A percentile compares a stretch with the other conserved stretches of the same genome.
Conservation (phyloP, 2,888 invertebrate genomes). For the Lumbricus terrestris region DNA sequence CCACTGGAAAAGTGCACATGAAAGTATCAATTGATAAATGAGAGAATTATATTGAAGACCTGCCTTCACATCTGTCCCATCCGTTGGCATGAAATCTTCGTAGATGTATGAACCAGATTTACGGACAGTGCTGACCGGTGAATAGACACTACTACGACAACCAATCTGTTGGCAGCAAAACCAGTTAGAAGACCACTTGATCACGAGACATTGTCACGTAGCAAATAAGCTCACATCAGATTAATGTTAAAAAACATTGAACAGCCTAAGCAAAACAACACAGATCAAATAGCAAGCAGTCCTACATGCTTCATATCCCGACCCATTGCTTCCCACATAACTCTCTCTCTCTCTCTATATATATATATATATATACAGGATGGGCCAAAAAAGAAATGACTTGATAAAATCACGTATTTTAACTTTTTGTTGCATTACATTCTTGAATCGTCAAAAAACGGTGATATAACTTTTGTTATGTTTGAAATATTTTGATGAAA, state of each 20-base stretch:
- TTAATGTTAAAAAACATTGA: neutral
- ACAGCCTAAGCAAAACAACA: neutral
- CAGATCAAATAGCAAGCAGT: neutral
- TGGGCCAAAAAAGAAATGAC: no score
- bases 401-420: no score
- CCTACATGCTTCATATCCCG: no score
- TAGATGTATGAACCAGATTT: constrained; percentile 98
- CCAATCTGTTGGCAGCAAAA: constrained; percentile 73
- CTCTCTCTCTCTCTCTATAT: no score
- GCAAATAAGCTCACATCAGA: neutral
- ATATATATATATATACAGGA: no score
- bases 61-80: constrained; percentile 79
- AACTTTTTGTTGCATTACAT: no score
- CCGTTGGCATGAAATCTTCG: constrained; percentile 99
- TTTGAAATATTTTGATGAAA: no score
- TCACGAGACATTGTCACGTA: neutral
- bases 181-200: neutral
- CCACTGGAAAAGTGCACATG: neutral
- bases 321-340: no score
- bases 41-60: neutral
- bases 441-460: no score
- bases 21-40: neutral
- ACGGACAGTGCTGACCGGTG: constrained; percentile 84
- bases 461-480: no score
- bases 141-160: constrained; percentile 96